Percentiles rank a stretch among this genome's conserved stretches.
These are phyloP conservation scores for Fukomys damarensis DNA, from an alignment of 2,113 vertebrate genomes.

Conservation along the genomic window DNA sequence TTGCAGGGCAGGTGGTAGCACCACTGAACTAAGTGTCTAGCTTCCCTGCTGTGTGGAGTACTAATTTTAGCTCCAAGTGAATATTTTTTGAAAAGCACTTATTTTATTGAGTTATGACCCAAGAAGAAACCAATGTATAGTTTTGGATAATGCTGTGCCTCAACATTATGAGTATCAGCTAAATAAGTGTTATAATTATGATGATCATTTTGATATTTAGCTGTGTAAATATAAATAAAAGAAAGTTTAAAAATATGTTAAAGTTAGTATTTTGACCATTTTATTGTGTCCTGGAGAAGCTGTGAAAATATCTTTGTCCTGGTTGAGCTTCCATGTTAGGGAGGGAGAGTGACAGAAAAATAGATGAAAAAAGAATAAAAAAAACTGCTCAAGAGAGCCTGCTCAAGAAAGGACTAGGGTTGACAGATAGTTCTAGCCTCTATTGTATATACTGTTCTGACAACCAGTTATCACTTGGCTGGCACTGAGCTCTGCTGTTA, in stretches of 20 bases:
- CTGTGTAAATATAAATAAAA: background rate
- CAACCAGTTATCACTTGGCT: background rate
- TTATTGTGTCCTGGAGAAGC: constrained; percentile 5
- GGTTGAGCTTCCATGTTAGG: background rate
- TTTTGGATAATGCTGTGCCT: background rate
- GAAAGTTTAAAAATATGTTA: background rate
- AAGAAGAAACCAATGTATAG: background rate
- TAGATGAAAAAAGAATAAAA: background rate
- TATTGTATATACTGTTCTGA: background rate
- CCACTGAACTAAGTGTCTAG: too few species aligned
- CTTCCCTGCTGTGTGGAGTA: background rate
- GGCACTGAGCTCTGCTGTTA: background rate
- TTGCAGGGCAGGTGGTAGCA: too few species aligned
- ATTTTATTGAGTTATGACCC: constrained; percentile 28
- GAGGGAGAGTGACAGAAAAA: background rate
- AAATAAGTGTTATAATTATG: background rate
- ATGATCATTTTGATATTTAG: constrained; percentile 15
- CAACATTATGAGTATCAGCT: background rate
- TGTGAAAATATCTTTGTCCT: background rate
- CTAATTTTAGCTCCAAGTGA: background rate
- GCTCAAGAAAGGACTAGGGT: background rate
- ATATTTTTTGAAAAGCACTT: background rate
- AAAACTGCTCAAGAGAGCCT: background rate
- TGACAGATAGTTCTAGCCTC: background rate
- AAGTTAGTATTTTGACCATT: background rate